Evolutionary conservation across 1,140 invertebrate species (phyloP), one percentile per base, ranked within the genome.

Genomic region (Augochlora pura): DNA sequence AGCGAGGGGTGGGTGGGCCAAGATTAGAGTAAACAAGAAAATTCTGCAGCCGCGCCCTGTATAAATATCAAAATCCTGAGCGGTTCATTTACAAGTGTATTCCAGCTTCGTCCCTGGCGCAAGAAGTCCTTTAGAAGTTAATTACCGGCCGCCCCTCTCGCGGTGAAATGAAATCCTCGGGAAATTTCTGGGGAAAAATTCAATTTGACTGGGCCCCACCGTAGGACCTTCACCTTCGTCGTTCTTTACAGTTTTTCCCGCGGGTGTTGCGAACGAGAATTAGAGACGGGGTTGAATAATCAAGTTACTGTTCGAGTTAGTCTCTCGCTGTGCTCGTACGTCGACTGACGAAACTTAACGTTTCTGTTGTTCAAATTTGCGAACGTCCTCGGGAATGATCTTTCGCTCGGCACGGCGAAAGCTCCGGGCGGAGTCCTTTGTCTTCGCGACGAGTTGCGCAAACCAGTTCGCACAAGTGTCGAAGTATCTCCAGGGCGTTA

Each of bases 281-380:
- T 6, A 65, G 32, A 23, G 14, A 64, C 12, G 16, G 8, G 46
- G 8, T n/a, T 7, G 64, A 75, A 80, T 39, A 76, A 69, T 67
- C 25, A 46, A 27, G 59, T 80, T 76, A 68, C 4, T 9, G 54
- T 57, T 52, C 39, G 63, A 16, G 63, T 64, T 73, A 39, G 39
- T 25, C 46, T 49, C 64, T 38, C 38, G n/a, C n/a, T n/a, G n/a
- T 64, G 27, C 65, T 80, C 72, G 78, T 4, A 27, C 54, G 71
- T 57, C 64, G 64, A 23, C 38, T n/a, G n/a, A 5, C 39, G 64
- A 25, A 76, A 76, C 57, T 60, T 59, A 59, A 46, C 46, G 49
- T 63, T 57, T 23, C 59, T 32, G 65, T 46, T 65, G 49, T 32
- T 49, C 49, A 76, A 80, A 81, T 77, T 81, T 70, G 38, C 60